Conservation (phyloP, 2,888 invertebrate species). For the Tyria jacobaeae region DNA sequence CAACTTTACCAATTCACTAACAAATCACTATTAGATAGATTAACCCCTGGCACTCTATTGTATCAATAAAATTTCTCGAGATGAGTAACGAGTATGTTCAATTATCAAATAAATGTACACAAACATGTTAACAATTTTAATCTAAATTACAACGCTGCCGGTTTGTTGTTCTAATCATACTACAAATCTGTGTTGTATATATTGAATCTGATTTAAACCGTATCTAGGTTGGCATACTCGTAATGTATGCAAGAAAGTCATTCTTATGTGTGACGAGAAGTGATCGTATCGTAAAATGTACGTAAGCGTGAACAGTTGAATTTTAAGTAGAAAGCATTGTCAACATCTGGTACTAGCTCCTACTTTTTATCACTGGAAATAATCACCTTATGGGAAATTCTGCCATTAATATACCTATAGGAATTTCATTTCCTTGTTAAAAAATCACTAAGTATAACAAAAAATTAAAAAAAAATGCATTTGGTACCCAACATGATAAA, state of each 20-base stretch:
- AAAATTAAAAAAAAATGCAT: neutral
- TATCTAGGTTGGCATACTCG: neutral
- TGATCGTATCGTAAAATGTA: conserved; percentile 3
- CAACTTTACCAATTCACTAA: too few relatives aligned
- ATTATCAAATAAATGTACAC: too few relatives aligned
- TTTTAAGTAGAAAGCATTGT: neutral
- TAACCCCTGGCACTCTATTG: too few relatives aligned
- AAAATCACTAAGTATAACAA: too few relatives aligned
- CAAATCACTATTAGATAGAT: too few relatives aligned
- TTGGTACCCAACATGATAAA: too few relatives aligned
- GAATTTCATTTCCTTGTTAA: too few relatives aligned
- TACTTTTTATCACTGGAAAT: neutral
- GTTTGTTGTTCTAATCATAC: neutral
- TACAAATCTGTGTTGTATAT: neutral
- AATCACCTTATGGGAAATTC: too few relatives aligned
- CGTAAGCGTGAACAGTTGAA: neutral
- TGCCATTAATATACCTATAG: too few relatives aligned
- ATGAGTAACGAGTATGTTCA: too few relatives aligned
- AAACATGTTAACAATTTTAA: too few relatives aligned
- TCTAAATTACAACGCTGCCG: neutral
- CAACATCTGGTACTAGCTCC: neutral
- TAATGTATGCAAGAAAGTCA: conserved; percentile 15
- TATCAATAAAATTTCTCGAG: too few relatives aligned
- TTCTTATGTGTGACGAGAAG: conserved; percentile 1
- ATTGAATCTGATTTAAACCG: conserved; percentile 8